Conservation (phyloP, 2,888 invertebrate genomes). For the Acanthosoma haemorrhoidale region DNA sequence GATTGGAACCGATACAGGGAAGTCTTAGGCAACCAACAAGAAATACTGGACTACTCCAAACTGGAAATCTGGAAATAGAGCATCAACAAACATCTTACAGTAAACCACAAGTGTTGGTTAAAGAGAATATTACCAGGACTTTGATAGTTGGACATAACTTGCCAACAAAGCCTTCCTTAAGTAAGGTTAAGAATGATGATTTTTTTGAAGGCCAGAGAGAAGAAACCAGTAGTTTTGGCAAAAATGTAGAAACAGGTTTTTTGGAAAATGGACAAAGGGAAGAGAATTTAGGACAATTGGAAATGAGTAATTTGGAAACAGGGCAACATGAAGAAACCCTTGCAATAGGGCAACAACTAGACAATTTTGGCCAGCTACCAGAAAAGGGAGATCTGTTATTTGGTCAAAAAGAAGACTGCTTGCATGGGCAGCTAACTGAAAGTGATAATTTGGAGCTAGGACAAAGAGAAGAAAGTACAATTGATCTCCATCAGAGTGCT, state of each 20-base stretch:
- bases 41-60: no score
- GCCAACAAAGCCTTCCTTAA: not conserved
- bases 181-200: not conserved
- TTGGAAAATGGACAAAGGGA: constrained; percentile 7
- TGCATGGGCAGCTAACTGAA: not conserved
- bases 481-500: not conserved
- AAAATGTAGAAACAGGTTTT: not conserved
- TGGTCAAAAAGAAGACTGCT: constrained; percentile 1
- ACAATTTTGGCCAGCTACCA: not conserved
- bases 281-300: not conserved
- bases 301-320: not conserved
- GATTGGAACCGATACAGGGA: not conserved
- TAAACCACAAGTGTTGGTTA: not conserved
- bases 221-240: not conserved
- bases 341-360: not conserved
- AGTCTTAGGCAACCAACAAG: not conserved
- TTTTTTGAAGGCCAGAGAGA: not conserved
- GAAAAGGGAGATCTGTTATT: not conserved
- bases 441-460: not conserved
- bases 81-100: not conserved
- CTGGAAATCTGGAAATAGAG: not conserved
- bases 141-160: not conserved
- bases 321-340: constrained; percentile 5
- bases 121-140: not conserved
- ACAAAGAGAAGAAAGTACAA: constrained; percentile 15